Percentiles rank a stretch among this genome's conserved stretches.
Conservation (phyloP, 2,113 vertebrate genomes). For the Hiodon tergisus region DNA sequence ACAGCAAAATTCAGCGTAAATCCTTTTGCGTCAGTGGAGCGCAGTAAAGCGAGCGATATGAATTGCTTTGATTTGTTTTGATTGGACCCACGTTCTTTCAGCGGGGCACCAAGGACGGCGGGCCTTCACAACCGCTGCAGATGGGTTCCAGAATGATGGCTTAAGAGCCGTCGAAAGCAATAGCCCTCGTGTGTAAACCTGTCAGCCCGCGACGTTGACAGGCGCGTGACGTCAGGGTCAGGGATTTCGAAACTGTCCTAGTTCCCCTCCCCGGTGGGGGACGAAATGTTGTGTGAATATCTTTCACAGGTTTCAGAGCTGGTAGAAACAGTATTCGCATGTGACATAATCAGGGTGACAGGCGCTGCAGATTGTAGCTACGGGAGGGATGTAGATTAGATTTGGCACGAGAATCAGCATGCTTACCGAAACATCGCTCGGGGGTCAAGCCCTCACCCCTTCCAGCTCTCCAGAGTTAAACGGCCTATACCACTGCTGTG, state of each 20-base stretch:
- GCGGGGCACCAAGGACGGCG: not conserved
- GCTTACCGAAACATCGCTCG: slow-evolving; percentile 9
- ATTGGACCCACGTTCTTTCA: slow-evolving; percentile 6
- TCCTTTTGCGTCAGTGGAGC: not conserved
- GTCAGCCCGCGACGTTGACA: not conserved
- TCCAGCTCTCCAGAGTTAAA: not conserved
- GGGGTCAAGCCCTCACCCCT: slow-evolving; percentile 13
- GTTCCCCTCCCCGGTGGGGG: slow-evolving; percentile 5
- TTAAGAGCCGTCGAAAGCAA: not conserved
- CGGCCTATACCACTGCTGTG: not conserved
- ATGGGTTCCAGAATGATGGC: not conserved
- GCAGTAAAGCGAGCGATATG: not conserved
- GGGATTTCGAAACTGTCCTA: slow-evolving; percentile 10
- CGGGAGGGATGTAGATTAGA: not conserved
- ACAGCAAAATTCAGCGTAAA: slow-evolving; percentile 6
- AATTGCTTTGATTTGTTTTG: slow-evolving; percentile 13
- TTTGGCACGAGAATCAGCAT: slow-evolving; percentile 10
- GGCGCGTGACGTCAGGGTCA: not conserved
- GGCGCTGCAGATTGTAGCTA: not conserved
- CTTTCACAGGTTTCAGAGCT: slow-evolving; percentile 1
- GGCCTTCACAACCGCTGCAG: not conserved
- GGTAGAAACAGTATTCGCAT: not conserved
- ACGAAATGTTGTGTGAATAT: slow-evolving; percentile 3
- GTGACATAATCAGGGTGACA: not conserved
- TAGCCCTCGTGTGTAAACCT: not conserved